These are phyloP conservation scores for Pemphigus obesinymphae DNA, from an alignment of 1,140 invertebrate genomes.

Conservation along the genomic window DNA sequence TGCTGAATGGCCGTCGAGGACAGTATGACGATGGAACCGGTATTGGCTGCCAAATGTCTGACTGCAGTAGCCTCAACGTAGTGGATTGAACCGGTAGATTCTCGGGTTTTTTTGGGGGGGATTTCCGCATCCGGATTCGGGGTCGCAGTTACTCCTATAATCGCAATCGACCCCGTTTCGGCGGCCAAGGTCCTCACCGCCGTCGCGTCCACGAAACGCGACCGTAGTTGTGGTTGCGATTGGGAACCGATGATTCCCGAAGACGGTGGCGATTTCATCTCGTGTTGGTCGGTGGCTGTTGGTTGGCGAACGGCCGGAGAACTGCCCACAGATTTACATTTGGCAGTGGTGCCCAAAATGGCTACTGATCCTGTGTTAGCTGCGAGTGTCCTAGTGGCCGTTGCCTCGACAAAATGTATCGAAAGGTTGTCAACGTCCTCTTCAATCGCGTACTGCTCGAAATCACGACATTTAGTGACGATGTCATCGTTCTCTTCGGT, in stretches of 20 bases:
- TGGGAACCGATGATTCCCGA: background rate
- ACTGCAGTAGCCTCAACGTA: constrained; percentile 46
- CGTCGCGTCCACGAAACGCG: constrained; percentile 38
- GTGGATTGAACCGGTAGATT: background rate
- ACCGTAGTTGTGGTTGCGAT: constrained; percentile 39
- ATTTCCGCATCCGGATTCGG: too few species aligned
- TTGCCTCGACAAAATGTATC: constrained; percentile 44
- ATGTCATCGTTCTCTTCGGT: background rate
- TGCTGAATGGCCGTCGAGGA: constrained; percentile 43
- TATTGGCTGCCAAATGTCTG: constrained; percentile 45
- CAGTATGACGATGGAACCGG: constrained; percentile 47
- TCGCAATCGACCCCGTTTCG: constrained; percentile 47
- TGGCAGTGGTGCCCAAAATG: constrained; percentile 47
- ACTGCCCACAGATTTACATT: constrained; percentile 1
- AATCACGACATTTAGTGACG: background rate
- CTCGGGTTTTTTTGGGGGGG: too few species aligned
- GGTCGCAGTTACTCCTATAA: too few species aligned
- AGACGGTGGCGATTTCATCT: background rate
- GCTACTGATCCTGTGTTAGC: constrained; percentile 47
- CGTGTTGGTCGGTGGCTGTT: background rate
- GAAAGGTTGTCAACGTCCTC: background rate
- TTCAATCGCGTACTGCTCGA: background rate
- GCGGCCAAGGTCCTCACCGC: constrained; percentile 46
- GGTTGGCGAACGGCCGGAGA: background rate
- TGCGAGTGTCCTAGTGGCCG: constrained; percentile 45